A percentile compares a stretch with the other conserved stretches of the same genome.
phyloP scores from a whole-genome alignment of 2,113 vertebrate species.

The Muntiacus reevesi region DNA sequence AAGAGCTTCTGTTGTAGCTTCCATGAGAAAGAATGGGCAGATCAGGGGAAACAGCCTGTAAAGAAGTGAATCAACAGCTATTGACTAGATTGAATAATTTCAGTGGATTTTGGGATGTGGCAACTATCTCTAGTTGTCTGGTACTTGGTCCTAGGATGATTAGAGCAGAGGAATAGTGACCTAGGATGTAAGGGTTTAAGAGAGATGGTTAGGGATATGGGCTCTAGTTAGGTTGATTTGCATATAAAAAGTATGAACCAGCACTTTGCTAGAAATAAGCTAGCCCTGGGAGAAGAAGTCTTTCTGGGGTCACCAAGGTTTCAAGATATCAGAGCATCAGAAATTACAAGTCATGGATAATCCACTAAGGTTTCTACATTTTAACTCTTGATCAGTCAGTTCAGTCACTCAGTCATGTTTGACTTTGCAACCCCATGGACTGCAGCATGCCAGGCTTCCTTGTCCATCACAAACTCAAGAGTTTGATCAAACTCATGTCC shows the following conservation, averaged over 20 bases:
- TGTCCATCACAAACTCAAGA: no score
- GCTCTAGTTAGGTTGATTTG: not conserved
- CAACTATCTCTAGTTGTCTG: not conserved
- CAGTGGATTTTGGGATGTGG: not conserved
- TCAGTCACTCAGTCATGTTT: no score
- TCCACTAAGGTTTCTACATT: not conserved
- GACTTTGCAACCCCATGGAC: no score
- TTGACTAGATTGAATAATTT: not conserved
- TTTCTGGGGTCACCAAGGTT: not conserved
- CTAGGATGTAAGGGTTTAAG: not conserved
- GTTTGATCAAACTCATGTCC: no score
- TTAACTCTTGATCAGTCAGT: not conserved
- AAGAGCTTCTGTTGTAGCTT: not conserved
- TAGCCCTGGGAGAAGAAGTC: not conserved
- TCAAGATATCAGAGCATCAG: not conserved
- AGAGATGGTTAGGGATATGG: not conserved
- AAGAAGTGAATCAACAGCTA: not conserved
- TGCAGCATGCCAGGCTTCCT: no score
- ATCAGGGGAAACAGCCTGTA: not conserved
- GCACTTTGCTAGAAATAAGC: not conserved
- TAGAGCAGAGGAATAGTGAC: not conserved
- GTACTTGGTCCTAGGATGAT: not conserved
- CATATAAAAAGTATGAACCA: not conserved
- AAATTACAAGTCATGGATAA: not conserved
- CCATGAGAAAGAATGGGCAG: not conserved